Base-by-base conservation (phyloP, 2,113 vertebrate species). In the Pedetes capensis region DNA sequence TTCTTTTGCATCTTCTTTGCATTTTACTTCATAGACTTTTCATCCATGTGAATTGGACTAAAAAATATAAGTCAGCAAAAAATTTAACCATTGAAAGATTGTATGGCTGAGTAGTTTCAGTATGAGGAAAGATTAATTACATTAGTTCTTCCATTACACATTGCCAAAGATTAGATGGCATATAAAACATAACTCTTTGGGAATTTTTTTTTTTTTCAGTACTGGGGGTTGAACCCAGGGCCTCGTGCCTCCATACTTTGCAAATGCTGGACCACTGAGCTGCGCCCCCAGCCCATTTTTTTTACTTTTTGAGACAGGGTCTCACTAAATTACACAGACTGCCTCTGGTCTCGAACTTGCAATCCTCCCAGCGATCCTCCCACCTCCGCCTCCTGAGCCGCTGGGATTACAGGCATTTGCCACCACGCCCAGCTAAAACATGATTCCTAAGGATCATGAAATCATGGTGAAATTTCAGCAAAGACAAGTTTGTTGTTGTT, bases 1-100 rank as follows among this genome's bases (percentile, higher is more conserved):
- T 95, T 78, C 44, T 93, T 87, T 84, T 84, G 44, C 47, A 51
- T 89, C 22, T 78, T 84, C 51, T 79, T n/a, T 82, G 69, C 6
- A 47, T 91, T 91, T 86, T 39, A 51, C n/a, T 75, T 75, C 37
- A 69, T 92, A 11, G n/a, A 34, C 22, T 61, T 92, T 87, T 61
- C n/a, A 83, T 69, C 23, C 9, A 53, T 34, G 68, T n/a, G n/a
- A n/a, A n/a, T n/a, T 76, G 55, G n/a, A 53, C 42, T 39, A 64
- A 94, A 72, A 84, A 71, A 83, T 34, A 75, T 20, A n/a, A n/a
- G 14, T 32, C 32, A 82, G 39, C 68, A 87, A 63, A 89, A 82
- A 57, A 92, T 66, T 44, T 87, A 74, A 87, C 23, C 37, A 61
- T 75, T 76, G 55, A 82, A 95, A 86, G 47, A 82, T 1, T 81